A percentile compares a stretch with the other conserved stretches of the same genome.
These are phyloP conservation scores for Quiscalus mexicanus DNA, from an alignment of 2,113 vertebrate species.

Conservation along the genomic window DNA sequence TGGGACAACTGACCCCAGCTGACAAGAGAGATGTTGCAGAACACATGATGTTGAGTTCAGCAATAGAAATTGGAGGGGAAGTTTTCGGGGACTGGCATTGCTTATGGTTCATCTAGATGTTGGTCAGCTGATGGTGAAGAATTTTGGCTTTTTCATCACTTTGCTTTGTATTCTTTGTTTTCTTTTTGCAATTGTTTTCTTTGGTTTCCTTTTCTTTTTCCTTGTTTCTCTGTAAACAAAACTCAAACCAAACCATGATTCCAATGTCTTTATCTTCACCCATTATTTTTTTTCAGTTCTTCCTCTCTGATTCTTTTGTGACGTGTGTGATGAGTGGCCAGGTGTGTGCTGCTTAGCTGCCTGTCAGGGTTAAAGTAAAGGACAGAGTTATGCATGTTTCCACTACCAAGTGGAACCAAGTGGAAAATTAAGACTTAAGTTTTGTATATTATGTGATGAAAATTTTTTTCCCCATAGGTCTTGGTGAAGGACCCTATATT, in stretches of 20 bases:
- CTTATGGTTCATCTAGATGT: background rate
- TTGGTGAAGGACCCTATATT: conserved; percentile 93
- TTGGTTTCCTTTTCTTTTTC: background rate
- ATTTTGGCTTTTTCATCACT: background rate
- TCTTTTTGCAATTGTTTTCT: background rate
- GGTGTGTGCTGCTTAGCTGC: background rate
- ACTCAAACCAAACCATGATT: background rate
- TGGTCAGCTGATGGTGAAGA: background rate
- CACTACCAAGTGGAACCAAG: background rate
- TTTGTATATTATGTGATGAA: background rate
- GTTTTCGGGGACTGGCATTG: background rate
- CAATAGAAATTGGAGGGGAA: background rate
- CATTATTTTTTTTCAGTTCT: background rate
- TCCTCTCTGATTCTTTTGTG: background rate
- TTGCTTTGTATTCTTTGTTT: background rate
- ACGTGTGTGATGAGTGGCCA: background rate
- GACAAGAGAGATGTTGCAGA: background rate
- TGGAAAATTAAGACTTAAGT: background rate
- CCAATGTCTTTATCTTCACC: background rate
- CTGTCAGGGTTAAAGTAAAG: background rate
- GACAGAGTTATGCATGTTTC: background rate
- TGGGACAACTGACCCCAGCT: background rate
- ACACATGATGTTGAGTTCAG: background rate
- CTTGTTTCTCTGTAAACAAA: background rate
- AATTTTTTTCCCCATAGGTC: conserved; percentile 73